Evolutionary conservation across 2,797 vertebrate genomes (phyloP).

Genomic region (Mus caroli): DNA sequence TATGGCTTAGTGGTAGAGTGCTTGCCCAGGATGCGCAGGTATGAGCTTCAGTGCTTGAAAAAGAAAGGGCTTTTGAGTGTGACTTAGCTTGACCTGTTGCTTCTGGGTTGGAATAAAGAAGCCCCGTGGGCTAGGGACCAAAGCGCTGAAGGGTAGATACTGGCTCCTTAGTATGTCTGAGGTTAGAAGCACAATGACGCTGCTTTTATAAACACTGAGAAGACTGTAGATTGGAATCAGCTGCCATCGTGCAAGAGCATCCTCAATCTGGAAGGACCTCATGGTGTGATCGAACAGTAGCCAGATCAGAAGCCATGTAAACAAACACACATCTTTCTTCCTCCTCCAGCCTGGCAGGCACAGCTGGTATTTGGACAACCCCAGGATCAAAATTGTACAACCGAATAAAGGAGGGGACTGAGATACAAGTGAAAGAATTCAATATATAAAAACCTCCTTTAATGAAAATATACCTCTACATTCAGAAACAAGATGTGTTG

Average conservation of each 20-base stretch:
- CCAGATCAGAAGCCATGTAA: not conserved
- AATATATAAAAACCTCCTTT: not conserved
- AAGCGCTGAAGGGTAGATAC: not conserved
- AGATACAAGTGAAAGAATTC: not conserved
- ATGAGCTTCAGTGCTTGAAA: not conserved
- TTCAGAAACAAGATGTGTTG: not conserved
- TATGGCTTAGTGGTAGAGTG: not conserved
- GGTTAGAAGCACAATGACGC: not conserved
- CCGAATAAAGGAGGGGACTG: not conserved
- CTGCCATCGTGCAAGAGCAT: not conserved
- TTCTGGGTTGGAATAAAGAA: not conserved
- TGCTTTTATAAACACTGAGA: not conserved
- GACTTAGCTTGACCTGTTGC: not conserved
- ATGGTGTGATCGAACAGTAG: not conserved
- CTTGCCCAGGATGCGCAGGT: not conserved
- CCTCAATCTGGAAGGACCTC: not conserved
- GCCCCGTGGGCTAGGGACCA: not conserved
- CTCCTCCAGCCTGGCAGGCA: not conserved
- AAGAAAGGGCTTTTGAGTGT: not conserved
- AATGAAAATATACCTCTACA: not conserved
- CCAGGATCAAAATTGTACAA: not conserved
- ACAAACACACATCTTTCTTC: not conserved
- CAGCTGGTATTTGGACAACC: not conserved
- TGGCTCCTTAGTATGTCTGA: not conserved
- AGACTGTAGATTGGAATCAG: not conserved